Evolutionary conservation across 2,113 vertebrate genomes (phyloP).

Genomic region (Eclectus roratus): DNA sequence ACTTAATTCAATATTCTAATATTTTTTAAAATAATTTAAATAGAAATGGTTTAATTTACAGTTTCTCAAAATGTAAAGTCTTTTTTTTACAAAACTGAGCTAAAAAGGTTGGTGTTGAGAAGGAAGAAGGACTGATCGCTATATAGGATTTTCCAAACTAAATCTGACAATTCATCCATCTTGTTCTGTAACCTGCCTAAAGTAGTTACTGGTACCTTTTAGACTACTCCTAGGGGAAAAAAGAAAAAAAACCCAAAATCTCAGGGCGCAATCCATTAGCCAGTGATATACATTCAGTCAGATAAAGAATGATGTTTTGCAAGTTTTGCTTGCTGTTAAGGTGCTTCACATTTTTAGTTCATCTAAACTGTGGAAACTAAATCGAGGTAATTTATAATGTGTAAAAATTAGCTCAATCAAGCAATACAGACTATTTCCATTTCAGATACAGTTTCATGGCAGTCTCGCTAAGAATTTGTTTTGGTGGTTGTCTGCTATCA

Average conservation of each 20-base stretch:
- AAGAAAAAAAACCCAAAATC: neutral
- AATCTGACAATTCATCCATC: slow-evolving; percentile 6
- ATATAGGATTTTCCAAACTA: neutral
- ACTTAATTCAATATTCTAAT: neutral
- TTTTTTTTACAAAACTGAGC: neutral
- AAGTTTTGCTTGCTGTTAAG: neutral
- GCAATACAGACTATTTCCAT: neutral
- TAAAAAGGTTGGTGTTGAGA: neutral
- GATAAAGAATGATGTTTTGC: neutral
- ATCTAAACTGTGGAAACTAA: neutral
- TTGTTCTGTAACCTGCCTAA: neutral
- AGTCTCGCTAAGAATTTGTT: neutral
- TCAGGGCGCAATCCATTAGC: neutral
- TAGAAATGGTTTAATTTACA: neutral
- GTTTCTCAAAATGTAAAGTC: neutral
- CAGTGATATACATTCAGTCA: neutral
- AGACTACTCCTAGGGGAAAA: neutral
- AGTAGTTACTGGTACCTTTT: neutral
- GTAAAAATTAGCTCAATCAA: neutral
- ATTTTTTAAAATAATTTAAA: neutral
- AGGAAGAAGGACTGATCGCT: neutral
- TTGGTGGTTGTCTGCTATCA: neutral
- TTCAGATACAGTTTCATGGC: neutral
- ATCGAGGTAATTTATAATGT: neutral
- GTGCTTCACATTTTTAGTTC: neutral